Conservation (phyloP, 2,888 invertebrate genomes). For the Microctonus aethiopoides region DNA sequence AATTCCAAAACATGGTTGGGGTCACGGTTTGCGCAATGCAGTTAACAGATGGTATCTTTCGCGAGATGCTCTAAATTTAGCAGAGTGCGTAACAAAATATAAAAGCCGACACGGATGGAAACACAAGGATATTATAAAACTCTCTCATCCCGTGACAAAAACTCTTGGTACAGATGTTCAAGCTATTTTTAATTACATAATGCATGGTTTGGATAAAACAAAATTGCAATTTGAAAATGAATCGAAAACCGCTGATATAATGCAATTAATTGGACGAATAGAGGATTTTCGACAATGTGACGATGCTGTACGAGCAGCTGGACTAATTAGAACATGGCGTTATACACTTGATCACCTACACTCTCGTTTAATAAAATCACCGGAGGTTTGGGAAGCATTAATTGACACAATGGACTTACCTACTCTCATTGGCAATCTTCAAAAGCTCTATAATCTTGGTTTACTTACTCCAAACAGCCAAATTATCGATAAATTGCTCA, state of each 20-base stretch:
- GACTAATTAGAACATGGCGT: constrained; percentile 68
- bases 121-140: constrained; percentile 78
- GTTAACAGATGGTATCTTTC: constrained; percentile 75
- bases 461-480: constrained; percentile 70
- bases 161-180: constrained; percentile 42
- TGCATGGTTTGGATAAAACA: constrained; percentile 70
- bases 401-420: constrained; percentile 70
- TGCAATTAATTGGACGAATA: constrained; percentile 53
- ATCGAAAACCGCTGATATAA: constrained; percentile 61
- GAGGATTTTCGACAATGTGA: constrained; percentile 60
- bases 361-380: constrained; percentile 72
- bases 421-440: constrained; percentile 70
- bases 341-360: constrained; percentile 79
- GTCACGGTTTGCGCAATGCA: constrained; percentile 74
- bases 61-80: constrained; percentile 73
- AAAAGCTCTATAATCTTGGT: constrained; percentile 74
- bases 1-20: constrained; percentile 69
- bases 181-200: constrained; percentile 67
- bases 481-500: constrained; percentile 70
- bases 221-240: constrained; percentile 66
- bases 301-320: constrained; percentile 69
- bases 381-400: constrained; percentile 74
- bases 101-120: constrained; percentile 76
- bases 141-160: constrained; percentile 70
- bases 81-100: constrained; percentile 73